A percentile compares a stretch with the other conserved stretches of the same genome.
These are phyloP conservation scores for Shargacucullia verbasci DNA, from an alignment of 2,888 invertebrate genomes.

Conservation along the genomic window DNA sequence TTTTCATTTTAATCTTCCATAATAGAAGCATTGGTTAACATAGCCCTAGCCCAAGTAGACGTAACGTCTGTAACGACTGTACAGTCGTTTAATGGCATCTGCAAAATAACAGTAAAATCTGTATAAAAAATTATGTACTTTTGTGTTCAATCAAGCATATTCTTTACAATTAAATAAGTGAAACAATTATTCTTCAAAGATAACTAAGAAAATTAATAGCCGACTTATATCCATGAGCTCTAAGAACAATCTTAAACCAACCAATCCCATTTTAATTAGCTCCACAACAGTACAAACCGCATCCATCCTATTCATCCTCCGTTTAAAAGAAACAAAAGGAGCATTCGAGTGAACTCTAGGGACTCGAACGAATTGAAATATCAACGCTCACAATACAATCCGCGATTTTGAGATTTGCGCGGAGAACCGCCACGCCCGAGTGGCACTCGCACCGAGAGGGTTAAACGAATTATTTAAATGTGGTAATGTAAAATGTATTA, in stretches of 20 bases:
- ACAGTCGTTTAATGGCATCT: too few relatives aligned
- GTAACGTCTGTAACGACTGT: too few relatives aligned
- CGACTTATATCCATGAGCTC: constrained; percentile 3
- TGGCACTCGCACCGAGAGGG: constrained; percentile 59
- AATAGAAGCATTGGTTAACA: too few relatives aligned
- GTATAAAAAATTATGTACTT: too few relatives aligned
- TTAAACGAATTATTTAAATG: constrained; percentile 66
- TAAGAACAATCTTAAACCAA: background rate
- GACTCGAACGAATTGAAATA: constrained; percentile 76
- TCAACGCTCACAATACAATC: constrained; percentile 72
- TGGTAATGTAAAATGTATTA: constrained; percentile 57
- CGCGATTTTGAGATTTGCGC: constrained; percentile 69
- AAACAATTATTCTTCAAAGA: too few relatives aligned
- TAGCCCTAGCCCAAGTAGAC: too few relatives aligned
- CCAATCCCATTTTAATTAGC: constrained; percentile 13
- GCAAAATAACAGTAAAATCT: too few relatives aligned
- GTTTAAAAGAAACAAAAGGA: constrained; percentile 73
- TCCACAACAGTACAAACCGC: constrained; percentile 45
- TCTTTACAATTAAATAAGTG: too few relatives aligned
- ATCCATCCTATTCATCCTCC: constrained; percentile 62
- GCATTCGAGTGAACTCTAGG: constrained; percentile 68
- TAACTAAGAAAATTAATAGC: background rate
- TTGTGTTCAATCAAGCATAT: too few relatives aligned
- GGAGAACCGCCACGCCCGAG: constrained; percentile 48
- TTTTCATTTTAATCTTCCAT: too few relatives aligned